Evolutionary conservation across 2,113 vertebrate species (phyloP), one percentile per base, ranked within the genome.

Genomic region (Lophura nycthemera): DNA sequence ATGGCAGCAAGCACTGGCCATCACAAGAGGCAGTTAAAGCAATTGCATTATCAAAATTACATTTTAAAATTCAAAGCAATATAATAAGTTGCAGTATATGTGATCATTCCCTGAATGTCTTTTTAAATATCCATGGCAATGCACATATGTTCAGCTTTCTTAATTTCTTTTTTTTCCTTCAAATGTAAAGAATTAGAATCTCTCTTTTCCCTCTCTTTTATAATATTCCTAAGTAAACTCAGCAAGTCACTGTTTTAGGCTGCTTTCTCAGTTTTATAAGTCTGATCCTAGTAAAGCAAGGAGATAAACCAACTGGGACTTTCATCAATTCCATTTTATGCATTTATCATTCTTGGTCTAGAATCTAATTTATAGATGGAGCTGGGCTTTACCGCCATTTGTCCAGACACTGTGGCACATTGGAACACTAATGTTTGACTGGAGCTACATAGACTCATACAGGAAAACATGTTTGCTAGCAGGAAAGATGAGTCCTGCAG

Each of bases 21-120:
- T 74, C 69, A 73, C 60, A 47, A 64, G 71, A 88, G 14, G 42
- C 25, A 45, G 42, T 59, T 82, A 71, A 87, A 83, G 61, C 59
- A 65, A 89, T 82, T 95, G 29, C 63, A 76, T 89, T 83, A 24
- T 64, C 86, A 88, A 90, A 75, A 91, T 65, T 65, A 64, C 36
- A 65, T 85, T 87, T 84, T 75, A 69, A 87, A 90, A 92, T 67
- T 61, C 48, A 85, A 82, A 94, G 14, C 38, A 63, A 27, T 40
- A 14, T 12, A 40, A 3, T 36, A 82, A 57, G 32, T 64, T 89
- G 18, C 43, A 72, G 30, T 63, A 24, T 86, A 65, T 83, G 24
- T 89, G 65, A 61, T 74, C 21, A 16, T 93, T 91, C 56, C n/a
- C 14, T 7, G 32, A 47, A 45, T 32, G 69, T 52, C 57, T 74